phyloP scores from a whole-genome alignment of 1,140 invertebrate genomes.

The Proctacanthus coquilletti region DNA sequence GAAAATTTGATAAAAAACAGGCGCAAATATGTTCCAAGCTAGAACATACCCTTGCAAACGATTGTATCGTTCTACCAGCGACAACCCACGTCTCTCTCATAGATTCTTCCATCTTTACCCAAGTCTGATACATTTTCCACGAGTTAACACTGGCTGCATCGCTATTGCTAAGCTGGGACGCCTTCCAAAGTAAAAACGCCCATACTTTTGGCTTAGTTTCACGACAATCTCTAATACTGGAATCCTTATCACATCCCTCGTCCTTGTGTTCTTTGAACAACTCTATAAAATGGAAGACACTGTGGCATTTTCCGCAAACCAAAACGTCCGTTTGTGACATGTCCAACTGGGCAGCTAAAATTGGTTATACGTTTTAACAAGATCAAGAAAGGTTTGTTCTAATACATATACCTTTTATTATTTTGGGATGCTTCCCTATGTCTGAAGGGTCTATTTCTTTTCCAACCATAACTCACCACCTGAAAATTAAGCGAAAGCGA shows the following conservation, averaged over 20 bases:
- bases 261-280: constrained; percentile 59
- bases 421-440: constrained; percentile 45
- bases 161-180: constrained; percentile 34
- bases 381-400: background rate
- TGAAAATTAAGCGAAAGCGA: too few species aligned
- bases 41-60: constrained; percentile 39
- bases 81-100: constrained; percentile 58
- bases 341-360: constrained; percentile 49
- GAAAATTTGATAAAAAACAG: constrained; percentile 7
- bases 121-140: constrained; percentile 66
- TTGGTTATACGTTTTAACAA: constrained; percentile 6
- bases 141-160: constrained; percentile 40
- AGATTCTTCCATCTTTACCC: constrained; percentile 57
- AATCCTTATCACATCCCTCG: constrained; percentile 37
- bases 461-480: too few species aligned
- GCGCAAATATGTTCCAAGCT: constrained; percentile 13
- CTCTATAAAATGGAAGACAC: constrained; percentile 61
- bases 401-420: constrained; percentile 42
- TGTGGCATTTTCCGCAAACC: constrained; percentile 63
- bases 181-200: constrained; percentile 70
- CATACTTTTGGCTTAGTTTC: constrained; percentile 67
- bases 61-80: constrained; percentile 58
- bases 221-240: constrained; percentile 39
- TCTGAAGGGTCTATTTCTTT: constrained; percentile 41
- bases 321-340: constrained; percentile 57